Evolutionary conservation across 2,113 vertebrate genomes (phyloP).

Genomic region (Trichomycterus rosablanca): DNA sequence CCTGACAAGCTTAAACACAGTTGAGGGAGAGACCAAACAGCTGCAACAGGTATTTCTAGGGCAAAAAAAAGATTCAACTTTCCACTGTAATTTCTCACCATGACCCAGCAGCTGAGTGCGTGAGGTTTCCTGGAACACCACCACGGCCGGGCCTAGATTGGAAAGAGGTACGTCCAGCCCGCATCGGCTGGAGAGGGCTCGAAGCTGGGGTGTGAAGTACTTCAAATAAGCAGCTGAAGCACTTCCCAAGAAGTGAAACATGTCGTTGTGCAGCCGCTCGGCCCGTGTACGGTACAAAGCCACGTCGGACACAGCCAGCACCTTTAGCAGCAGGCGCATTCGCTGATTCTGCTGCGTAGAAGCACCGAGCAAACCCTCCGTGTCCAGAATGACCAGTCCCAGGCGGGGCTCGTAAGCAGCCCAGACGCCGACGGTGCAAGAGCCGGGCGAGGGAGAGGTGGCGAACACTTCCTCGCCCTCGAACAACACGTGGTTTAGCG

Average conservation of each 20-base stretch:
- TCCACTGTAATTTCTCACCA: too few species aligned
- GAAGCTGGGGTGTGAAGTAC: conserved; percentile 73
- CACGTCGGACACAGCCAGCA: conserved; percentile 75
- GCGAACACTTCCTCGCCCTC: conserved; percentile 62
- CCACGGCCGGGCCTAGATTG: conserved; percentile 69
- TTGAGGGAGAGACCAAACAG: too few species aligned
- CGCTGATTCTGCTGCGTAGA: conserved; percentile 69
- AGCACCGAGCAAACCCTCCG: conserved; percentile 71
- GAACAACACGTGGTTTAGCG: conserved; percentile 74
- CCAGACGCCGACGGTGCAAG: conserved; percentile 78
- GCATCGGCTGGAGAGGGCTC: conserved; percentile 69
- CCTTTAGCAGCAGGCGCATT: conserved; percentile 72
- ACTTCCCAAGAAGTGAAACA: conserved; percentile 77
- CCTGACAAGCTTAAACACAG: too few species aligned
- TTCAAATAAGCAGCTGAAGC: conserved; percentile 75
- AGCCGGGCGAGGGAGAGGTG: conserved; percentile 73
- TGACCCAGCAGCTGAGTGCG: conserved; percentile 71
- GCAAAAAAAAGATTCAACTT: too few species aligned
- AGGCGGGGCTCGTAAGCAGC: conserved; percentile 66
- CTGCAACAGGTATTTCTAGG: too few species aligned
- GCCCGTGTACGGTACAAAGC: conserved; percentile 75
- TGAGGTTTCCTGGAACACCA: conserved; percentile 76
- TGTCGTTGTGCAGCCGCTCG: conserved; percentile 77
- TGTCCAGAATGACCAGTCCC: conserved; percentile 68
- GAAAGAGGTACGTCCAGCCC: conserved; percentile 75